Evolutionary conservation across 2,888 invertebrate genomes (phyloP), one percentile per base, ranked within the genome.

Genomic region (Brachypalpus laphriformis): DNA sequence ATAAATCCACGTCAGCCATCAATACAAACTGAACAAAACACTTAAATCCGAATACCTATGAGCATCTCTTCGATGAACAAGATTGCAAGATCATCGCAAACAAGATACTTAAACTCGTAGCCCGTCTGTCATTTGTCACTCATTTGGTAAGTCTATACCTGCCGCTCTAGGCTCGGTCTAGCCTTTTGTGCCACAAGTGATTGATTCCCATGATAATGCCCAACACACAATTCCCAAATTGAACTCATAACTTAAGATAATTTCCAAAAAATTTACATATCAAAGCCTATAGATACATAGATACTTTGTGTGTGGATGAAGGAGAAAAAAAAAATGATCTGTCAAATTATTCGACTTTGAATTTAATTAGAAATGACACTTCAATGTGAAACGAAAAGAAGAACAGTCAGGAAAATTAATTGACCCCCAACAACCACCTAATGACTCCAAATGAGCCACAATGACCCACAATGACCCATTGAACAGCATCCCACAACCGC

Each of bases 371-470:
- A 61, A 77, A 47, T 61, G 77, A 82, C 82, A 82, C 77, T 78
- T 47, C 8, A 72, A 28, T 72, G 78, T 22, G 49, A 65, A n/a
- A 42, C 31, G 11, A 22, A 49, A 47, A 25, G 18, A 54, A 45
- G 51, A 34, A n/a, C n/a, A n/a, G n/a, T n/a, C n/a, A n/a, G n/a
- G n/a, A n/a, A n/a, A 77, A 72, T 78, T 72, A 77, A 82, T 78
- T 82, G 78, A 61, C 68, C 72, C 47, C 65, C 65, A 47, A 77
- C 59, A 66, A 61, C 66, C 72, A 37, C 72, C 59, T 78, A 82
- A 82, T 82, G 82, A 82, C 78, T 66, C 54, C 61, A 78, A 83
- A 83, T 83, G 82, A 77, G 51, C 77, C 82, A 66, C 82, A 82
- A 82, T 71, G 74, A 68, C 81, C 74, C 61, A 66, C 70, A 70